Base-by-base conservation (phyloP, 2,113 vertebrate species). In the Crotalus horridus region DNA sequence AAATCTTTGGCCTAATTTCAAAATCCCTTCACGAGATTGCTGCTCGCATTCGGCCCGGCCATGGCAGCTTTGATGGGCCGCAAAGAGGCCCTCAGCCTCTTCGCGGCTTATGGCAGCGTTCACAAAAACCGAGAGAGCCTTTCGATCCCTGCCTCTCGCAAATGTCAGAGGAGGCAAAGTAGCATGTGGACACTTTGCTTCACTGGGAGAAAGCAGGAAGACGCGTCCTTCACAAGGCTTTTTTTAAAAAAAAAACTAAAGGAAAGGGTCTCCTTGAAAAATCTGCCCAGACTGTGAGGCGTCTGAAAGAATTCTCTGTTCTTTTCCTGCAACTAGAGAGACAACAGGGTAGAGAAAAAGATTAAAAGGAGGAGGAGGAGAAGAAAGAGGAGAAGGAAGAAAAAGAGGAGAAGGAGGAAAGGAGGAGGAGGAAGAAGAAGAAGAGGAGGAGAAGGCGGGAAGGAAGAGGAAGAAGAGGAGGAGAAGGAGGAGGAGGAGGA, bases 381-480 rank as follows among this genome's bases (percentile, higher is more conserved):
- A 17, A 56, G 5, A 5, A 56, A 11, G 55, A 56, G 7, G 8
- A 24, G 23, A 7, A 8, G 21, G 21, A 20, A 1, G 55, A 58
- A 6, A 3, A 8, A 1, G 56, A 6, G 20, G 20, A 23, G 6
- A 5, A 23, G 20, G 5, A 23, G 20, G 46, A 6, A 10, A n/a
- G 23, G 23, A 59, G 55, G 17, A 56, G 55, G 5, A 56, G 55
- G 17, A 20, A 17, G 54, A 56, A 10, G 17, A 20, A 10, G 55
- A 56, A 7, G 58, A 9, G 7, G 23, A 3, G 4, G 4, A 3
- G 46, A 46, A 46, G 46, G 46, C 3, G 4, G 46, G 46, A 4
- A 46, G 4, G 6, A 23, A 0, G 56, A 21, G 20, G 5, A 21
- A 0, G 20, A 21, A 0, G 20, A 21, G 1, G 5, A 56, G 1